phyloP scores from a whole-genome alignment of 2,113 vertebrate species.

The Actinemys pallida region DNA sequence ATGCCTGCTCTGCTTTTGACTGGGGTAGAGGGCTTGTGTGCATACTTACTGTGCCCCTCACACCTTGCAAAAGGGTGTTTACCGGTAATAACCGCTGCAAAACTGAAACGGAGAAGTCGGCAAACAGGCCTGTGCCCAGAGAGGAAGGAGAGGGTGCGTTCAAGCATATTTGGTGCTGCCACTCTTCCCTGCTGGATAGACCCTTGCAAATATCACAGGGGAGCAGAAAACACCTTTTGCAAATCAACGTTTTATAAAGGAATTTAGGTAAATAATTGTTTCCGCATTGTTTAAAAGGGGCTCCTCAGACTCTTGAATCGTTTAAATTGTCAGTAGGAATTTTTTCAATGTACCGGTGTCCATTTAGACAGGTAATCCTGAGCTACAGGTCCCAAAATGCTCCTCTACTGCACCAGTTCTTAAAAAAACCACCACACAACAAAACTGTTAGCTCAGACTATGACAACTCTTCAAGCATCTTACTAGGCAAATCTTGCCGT shows the following conservation, averaged over 20 bases:
- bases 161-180: neutral
- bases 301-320: neutral
- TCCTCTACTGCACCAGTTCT: neutral
- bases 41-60: neutral
- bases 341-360: neutral
- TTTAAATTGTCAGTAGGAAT: neutral
- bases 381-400: neutral
- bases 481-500: neutral
- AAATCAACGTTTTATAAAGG: neutral
- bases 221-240: neutral
- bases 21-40: neutral
- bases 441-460: neutral
- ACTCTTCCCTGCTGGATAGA: neutral
- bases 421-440: neutral
- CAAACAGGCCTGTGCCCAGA: neutral
- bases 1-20: neutral
- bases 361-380: neutral
- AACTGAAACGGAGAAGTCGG: neutral
- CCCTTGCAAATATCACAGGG: neutral
- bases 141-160: neutral
- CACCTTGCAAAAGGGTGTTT: neutral
- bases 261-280: neutral
- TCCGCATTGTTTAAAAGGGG: neutral
- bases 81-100: neutral
- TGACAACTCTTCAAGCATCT: neutral